Evolutionary conservation across 2,888 invertebrate genomes (phyloP), one percentile per base, ranked within the genome.

Genomic region (Agriotes lineatus): DNA sequence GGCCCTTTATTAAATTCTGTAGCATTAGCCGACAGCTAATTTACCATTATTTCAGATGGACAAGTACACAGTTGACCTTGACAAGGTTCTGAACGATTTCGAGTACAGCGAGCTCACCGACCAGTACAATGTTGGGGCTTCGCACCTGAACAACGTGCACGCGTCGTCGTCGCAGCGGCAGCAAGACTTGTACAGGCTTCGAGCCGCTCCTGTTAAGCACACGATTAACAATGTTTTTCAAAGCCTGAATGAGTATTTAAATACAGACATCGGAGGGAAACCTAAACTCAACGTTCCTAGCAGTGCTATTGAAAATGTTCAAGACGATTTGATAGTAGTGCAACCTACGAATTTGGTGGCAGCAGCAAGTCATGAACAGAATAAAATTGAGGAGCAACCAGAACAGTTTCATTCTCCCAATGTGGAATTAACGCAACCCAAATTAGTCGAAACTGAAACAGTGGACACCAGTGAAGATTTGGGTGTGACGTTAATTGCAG

Each of bases 71-170:
- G 90, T 94, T 70, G 94, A 95, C 85, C 87, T 95, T 79, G 94
- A 95, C 82, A 92, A 93, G 85, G 93, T 94, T 72, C 86, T 95
- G 67, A 94, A 95, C 83, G 94, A 94, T 81, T 91, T 95, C 80
- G 94, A 95, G 83, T 89, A 91, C 76, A 90, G 89, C 79, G 92
- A 94, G 86, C 81, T 84, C 33, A 84, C 83, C 3, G 82, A 82
- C 42, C 78, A 81, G 44, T 76, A 82, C 42, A 76, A 33, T 20
- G 54, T 39, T 5, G 57, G 50, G 7, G 12, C 30, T 18, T 33
- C 39, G 20, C 61, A 61, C 25, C 22, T 35, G 39, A 54, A 64
- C 16, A 70, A 44, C 50, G 48, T 39, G 16, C 37, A 64, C 45
- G 42, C 58, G 6, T 48, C 67, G n/a, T 44, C 56, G 52, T 25